Evolutionary conservation across 2,888 invertebrate genomes (phyloP).

Genomic region (Electrophaes corylata): DNA sequence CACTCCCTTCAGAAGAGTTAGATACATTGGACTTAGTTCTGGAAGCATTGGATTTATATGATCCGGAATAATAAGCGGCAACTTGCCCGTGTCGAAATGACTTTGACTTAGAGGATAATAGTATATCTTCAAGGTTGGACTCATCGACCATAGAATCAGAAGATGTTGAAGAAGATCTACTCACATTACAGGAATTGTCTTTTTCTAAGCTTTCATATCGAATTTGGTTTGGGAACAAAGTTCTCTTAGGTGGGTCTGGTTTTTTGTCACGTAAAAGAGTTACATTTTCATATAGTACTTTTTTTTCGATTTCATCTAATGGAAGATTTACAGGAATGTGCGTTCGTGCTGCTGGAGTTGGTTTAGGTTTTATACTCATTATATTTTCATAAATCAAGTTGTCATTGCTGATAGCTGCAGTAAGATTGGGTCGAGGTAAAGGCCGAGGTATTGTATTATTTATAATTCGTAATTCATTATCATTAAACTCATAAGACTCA

Average conservation of each 20-base stretch:
- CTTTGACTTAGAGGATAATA: constrained; percentile 74
- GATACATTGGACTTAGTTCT: constrained; percentile 68
- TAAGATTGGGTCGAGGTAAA: constrained; percentile 59
- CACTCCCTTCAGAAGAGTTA: constrained; percentile 67
- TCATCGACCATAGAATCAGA: constrained; percentile 77
- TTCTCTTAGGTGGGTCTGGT: constrained; percentile 65
- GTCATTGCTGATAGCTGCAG: constrained; percentile 43
- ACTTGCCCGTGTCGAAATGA: constrained; percentile 70
- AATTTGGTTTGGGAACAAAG: constrained; percentile 45
- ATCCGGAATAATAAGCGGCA: constrained; percentile 45
- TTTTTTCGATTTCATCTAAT: constrained; percentile 50
- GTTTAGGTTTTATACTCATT: constrained; percentile 42
- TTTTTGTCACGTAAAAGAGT: constrained; percentile 52
- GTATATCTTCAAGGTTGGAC: constrained; percentile 76
- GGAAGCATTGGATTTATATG: constrained; percentile 55
- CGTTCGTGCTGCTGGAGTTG: constrained; percentile 70
- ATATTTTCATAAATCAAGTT: constrained; percentile 72
- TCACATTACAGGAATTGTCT: constrained; percentile 50
- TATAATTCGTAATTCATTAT: constrained; percentile 36
- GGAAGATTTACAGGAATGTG: constrained; percentile 61
- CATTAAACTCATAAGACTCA: constrained; percentile 68
- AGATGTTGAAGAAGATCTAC: constrained; percentile 69
- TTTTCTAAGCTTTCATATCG: constrained; percentile 48
- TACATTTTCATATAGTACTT: constrained; percentile 71
- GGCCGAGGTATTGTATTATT: constrained; percentile 59